Evolutionary conservation across 1,140 invertebrate genomes (phyloP), one percentile per base, ranked within the genome.

Genomic region (Batillaria attramentaria): DNA sequence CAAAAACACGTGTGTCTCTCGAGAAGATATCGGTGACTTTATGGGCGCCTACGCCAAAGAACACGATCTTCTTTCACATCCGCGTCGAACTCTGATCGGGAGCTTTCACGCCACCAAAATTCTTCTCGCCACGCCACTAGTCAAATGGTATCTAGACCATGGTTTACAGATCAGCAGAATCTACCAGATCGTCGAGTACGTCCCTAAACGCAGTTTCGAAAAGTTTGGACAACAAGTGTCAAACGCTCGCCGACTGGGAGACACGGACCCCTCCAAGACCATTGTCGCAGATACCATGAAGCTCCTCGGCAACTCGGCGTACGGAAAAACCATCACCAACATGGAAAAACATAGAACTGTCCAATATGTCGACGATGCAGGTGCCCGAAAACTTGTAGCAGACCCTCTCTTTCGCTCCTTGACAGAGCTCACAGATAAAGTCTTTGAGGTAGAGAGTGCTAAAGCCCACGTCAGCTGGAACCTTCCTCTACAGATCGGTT

Each of bases 71-170:
- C 60, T 78, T 24, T 43, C 65, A 20, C 73, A 74, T n/a, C 84
- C 80, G 1, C n/a, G 80, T 33, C 65, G 77, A 39, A 62, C 76
- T 3, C 41, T 86, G 41, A 75, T 86, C 5, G 79, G 82, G 0
- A 83, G 85, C 50, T 79, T 70, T 62, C 72, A 66, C 42, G 83
- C 31, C 1, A 41, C 79, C 42, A 74, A 82, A 54, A 82, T 86
- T 43, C 72, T 84, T 18, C 72, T 83, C 0, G 72, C 79, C 3
- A 82, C 83, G 2, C 83, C 85, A 1, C 70, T 86, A 18, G 37
- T 86, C 5, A 50, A 79, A 50, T 86, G 80, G 85, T 86, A 86
- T 65, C 24, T 84, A 16, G 57, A 80, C 20, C 82, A 85, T 72
- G 84, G 81, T 8, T 35, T 86, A n/a, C 28, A 37, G 43, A 72